Base-by-base conservation (phyloP, 2,797 vertebrate species). In the Gadopsis marmoratus region DNA sequence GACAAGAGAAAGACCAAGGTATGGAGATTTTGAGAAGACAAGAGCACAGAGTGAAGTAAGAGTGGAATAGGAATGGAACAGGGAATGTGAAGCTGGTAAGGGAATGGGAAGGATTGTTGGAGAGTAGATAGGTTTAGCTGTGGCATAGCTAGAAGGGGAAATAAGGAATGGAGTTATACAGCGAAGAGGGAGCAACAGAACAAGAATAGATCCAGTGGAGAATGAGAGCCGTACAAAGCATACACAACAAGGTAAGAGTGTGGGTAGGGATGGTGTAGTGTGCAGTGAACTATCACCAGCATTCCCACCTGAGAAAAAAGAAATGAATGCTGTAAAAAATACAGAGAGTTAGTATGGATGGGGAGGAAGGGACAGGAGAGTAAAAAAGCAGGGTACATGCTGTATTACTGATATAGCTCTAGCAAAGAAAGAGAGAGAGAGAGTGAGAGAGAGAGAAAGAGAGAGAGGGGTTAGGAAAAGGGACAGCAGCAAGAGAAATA, bases 41-140 rank as follows among this genome's bases (percentile, higher is more conserved):
- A 60, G 65, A 56, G 71, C 39, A 60, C 6, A 64, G 60, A 61
- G 35, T 69, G 47, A 79, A 69, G 51, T 33, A 48, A 23, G 43
- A 79, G 72, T 67, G 54, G 56, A 79, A 78, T 39, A 54, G 73
- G 68, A n/a, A n/a, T n/a, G n/a, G n/a, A n/a, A 74, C n/a, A 37
- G 69, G 61, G 56, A 78, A 59, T 17, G 23, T 53, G 59, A 81
- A 71, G 41, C 59, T 63, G 50, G 29, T 43, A 51, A 67, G 41
- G 76, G 48, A 26, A 50, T 76, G 33, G 12, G 4, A 81, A 13
- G 54, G 54, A 74, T 16, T 59, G 73, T 33, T 19, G 66, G 69
- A 37, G 65, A 70, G 70, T 2, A 62, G 54, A 77, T 81, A 64
- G 64, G 72, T 74, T 75, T 71, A 68, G 50, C 60, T 83, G 63